Evolutionary conservation across 1,140 invertebrate genomes (phyloP).

Genomic region (Drosophila nikananu): DNA sequence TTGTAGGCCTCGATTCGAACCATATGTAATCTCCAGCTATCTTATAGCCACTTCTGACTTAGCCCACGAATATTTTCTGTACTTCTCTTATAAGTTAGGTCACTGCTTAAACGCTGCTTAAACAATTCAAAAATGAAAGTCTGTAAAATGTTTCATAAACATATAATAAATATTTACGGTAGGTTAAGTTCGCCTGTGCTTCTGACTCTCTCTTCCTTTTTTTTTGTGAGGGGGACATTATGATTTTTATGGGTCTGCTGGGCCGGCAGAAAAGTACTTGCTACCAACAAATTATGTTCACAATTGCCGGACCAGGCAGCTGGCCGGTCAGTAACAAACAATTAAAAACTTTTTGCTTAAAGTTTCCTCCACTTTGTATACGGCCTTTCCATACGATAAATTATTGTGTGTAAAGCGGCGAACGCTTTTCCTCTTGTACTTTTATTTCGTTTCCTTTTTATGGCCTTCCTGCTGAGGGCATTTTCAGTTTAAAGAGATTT

Average conservation of each 20-base stretch:
- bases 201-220: conserved; percentile 1
- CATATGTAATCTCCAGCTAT: conserved; percentile 44
- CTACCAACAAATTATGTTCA: conserved; percentile 43
- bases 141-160: conserved; percentile 84
- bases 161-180: conserved; percentile 82
- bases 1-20: conserved; percentile 29
- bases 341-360: conserved; percentile 76
- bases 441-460: conserved; percentile 30
- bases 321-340: conserved; percentile 50
- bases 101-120: conserved; percentile 63
- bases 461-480: conserved; percentile 4
- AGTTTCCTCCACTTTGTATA: conserved; percentile 50
- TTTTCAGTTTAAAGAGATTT: conserved; percentile 3
- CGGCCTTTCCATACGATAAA: conserved; percentile 53
- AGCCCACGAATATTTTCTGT: conserved; percentile 53
- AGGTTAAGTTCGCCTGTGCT: conserved; percentile 60
- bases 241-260: conserved; percentile 34
- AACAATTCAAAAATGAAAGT: conserved; percentile 77
- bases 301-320: conserved; percentile 35
- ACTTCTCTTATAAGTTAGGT: conserved; percentile 63
- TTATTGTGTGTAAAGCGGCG: conserved; percentile 59
- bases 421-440: conserved; percentile 22
- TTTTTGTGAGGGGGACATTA: conserved; percentile 24
- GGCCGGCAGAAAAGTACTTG: conserved; percentile 20
- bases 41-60: conserved; percentile 28